These are phyloP conservation scores for Leucophenga montana DNA, from an alignment of 2,888 invertebrate species.

Conservation along the genomic window DNA sequence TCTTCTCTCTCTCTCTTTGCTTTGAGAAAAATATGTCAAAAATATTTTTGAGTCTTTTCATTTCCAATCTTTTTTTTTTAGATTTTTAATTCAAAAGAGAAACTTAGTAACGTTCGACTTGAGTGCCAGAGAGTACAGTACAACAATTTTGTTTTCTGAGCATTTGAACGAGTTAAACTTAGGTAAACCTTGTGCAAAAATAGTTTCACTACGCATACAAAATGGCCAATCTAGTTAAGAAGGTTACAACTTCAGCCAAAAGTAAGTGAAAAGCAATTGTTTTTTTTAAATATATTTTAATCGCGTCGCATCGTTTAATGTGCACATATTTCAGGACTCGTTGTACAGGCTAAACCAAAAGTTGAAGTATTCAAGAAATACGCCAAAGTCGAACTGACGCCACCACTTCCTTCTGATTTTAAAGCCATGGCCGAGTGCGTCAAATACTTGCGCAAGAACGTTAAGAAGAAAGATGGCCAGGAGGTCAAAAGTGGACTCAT, in stretches of 20 bases:
- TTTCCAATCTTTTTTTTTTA: no score
- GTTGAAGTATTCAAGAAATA: slow-evolving; percentile 86
- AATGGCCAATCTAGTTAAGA: slow-evolving; percentile 69
- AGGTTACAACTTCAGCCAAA: slow-evolving; percentile 62
- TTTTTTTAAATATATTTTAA: no score
- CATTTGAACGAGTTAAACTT: no score
- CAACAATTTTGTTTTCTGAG: no score
- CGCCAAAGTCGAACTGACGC: slow-evolving; percentile 94
- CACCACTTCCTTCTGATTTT: slow-evolving; percentile 90
- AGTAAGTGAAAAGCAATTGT: slow-evolving; percentile 53
- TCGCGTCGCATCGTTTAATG: slow-evolving; percentile 62
- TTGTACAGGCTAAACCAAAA: slow-evolving; percentile 80
- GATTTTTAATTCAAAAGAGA: no score
- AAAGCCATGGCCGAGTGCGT: slow-evolving; percentile 88
- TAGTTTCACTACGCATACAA: slow-evolving; percentile 22
- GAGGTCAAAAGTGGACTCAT: slow-evolving; percentile 83
- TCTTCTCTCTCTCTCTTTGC: no score
- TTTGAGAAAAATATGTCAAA: no score
- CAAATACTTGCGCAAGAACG: slow-evolving; percentile 77
- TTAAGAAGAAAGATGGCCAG: slow-evolving; percentile 61
- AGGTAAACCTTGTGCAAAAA: no score
- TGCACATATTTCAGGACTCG: slow-evolving; percentile 74
- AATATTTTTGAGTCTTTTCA: no score
- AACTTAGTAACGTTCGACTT: no score
- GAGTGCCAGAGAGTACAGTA: no score